phyloP scores from a whole-genome alignment of 2,888 invertebrate species.

The Acanthosepion lycidas region DNA sequence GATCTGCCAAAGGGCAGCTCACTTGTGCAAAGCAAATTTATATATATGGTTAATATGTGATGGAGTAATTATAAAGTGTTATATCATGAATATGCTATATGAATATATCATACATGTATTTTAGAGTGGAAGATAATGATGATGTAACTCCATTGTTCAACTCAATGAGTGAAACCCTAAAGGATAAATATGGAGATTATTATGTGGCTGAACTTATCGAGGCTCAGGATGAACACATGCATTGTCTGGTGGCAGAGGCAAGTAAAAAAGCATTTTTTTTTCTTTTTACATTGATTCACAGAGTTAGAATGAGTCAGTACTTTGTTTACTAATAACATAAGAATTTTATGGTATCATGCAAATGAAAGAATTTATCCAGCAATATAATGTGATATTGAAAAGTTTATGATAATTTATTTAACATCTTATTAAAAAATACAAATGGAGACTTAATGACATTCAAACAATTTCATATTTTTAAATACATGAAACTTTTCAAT shows the following conservation, averaged over 20 bases:
- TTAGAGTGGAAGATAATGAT: slow-evolving; percentile 75
- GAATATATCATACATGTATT: slow-evolving; percentile 48
- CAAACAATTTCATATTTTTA: no score
- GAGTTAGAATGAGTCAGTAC: neutral
- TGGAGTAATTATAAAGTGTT: neutral
- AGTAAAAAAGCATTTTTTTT: neutral
- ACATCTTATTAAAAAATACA: no score
- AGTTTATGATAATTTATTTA: no score
- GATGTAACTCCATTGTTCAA: slow-evolving; percentile 75
- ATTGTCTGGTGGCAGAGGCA: slow-evolving; percentile 75
- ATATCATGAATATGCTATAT: neutral
- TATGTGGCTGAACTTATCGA: slow-evolving; percentile 75
- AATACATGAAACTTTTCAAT: no score
- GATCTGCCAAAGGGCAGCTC: no score
- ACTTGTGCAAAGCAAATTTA: no score
- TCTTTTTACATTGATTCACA: neutral
- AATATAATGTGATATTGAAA: no score
- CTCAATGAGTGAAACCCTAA: slow-evolving; percentile 73
- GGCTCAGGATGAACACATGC: slow-evolving; percentile 74
- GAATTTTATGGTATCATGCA: no score
- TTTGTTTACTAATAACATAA: no score
- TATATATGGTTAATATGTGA: no score
- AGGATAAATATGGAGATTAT: slow-evolving; percentile 73
- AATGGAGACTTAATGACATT: no score
- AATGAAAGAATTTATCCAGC: no score